phyloP scores from a whole-genome alignment of 2,113 vertebrate genomes.

The Laticauda laticaudata region DNA sequence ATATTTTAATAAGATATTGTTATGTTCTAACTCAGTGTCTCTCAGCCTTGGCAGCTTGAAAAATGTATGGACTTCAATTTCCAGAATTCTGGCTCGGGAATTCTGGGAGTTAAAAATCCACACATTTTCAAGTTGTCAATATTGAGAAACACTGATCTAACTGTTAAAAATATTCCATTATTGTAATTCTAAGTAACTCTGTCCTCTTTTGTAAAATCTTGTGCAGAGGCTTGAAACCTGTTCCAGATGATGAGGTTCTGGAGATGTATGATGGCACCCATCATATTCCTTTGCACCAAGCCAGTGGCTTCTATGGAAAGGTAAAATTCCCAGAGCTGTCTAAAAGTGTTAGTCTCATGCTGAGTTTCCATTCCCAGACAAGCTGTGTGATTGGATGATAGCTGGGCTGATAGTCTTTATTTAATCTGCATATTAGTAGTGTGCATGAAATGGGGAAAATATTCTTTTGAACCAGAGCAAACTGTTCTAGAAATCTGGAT shows the following conservation, averaged over 20 bases:
- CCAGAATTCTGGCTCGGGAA: background rate
- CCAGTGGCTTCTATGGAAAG: constrained; percentile 87
- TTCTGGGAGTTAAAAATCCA: background rate
- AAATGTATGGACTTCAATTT: background rate
- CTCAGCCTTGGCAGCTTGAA: background rate
- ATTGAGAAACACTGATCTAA: background rate
- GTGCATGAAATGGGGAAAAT: background rate
- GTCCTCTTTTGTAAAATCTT: constrained; percentile 15
- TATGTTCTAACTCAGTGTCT: background rate
- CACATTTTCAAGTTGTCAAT: background rate
- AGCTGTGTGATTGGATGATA: background rate
- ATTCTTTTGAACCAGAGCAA: background rate
- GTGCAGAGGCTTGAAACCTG: constrained; percentile 75
- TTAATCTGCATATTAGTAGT: background rate
- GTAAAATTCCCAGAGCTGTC: constrained; percentile 47
- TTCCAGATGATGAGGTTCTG: constrained; percentile 79
- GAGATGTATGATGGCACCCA: constrained; percentile 75
- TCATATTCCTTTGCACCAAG: constrained; percentile 79
- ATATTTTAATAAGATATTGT: background rate
- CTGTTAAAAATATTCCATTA: background rate
- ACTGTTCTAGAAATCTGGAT: background rate
- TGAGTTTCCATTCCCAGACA: background rate
- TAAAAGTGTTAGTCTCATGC: background rate
- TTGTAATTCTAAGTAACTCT: background rate
- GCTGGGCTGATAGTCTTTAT: background rate